These are phyloP conservation scores for Urosaurus nigricauda DNA, from an alignment of 2,797 vertebrate genomes.

Conservation along the genomic window DNA sequence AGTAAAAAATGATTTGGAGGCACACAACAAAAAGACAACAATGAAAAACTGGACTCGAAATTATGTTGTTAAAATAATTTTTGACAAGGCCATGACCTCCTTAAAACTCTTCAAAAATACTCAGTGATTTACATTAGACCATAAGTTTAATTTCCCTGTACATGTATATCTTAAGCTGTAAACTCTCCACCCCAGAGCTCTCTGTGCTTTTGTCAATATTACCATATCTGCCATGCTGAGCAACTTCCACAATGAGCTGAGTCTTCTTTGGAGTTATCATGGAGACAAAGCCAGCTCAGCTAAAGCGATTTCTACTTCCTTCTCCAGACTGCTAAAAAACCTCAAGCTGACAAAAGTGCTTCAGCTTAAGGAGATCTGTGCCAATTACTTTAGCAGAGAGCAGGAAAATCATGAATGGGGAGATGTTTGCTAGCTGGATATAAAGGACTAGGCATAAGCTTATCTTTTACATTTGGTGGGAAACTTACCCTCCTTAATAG, in stretches of 20 bases:
- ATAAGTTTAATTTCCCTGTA: background rate
- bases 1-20: too few species aligned
- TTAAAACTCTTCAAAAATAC: background rate
- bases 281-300: background rate
- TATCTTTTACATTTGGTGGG: constrained; percentile 26
- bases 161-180: background rate
- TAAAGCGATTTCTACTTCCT: background rate
- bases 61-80: background rate
- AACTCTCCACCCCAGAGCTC: background rate
- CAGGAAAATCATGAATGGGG: constrained; percentile 30
- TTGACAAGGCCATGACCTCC: background rate
- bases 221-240: rapidly evolving
- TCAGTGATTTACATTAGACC: background rate
- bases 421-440: constrained; percentile 24
- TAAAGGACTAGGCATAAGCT: constrained; percentile 30
- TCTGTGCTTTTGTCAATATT: rapidly evolving
- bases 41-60: background rate
- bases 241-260: constrained; percentile 17
- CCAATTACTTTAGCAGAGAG: constrained; percentile 49
- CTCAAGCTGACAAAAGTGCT: background rate
- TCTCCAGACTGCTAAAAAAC: background rate
- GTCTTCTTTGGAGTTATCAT: rapidly evolving
- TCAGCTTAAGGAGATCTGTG: constrained; percentile 58
- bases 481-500: constrained; percentile 17
- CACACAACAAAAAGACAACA: too few species aligned